phyloP scores from a whole-genome alignment of 1,140 invertebrate genomes.

The Drosophila kepulauana region DNA sequence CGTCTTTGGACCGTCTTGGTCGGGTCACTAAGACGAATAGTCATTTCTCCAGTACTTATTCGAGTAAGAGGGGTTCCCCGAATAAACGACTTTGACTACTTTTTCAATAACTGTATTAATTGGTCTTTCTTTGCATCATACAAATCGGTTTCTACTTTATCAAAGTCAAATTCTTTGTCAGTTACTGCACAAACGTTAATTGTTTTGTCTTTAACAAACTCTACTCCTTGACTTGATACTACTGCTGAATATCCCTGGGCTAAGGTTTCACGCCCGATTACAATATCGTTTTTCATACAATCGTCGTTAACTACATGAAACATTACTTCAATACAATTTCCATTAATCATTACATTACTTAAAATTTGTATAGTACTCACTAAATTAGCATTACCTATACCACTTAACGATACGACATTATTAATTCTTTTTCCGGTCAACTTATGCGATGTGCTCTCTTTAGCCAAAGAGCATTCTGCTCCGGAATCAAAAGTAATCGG shows the following conservation, averaged over 20 bases:
- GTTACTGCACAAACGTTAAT: too few species aligned
- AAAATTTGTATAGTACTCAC: constrained; percentile 8
- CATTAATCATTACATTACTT: constrained; percentile 20
- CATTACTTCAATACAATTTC: constrained; percentile 9
- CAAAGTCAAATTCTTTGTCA: too few species aligned
- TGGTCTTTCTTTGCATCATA: too few species aligned
- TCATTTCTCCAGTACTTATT: constrained; percentile 12
- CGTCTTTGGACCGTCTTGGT: constrained; percentile 16
- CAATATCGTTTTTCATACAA: constrained; percentile 21
- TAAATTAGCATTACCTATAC: constrained; percentile 12
- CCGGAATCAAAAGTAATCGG: constrained; percentile 14
- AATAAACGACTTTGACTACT: too few species aligned
- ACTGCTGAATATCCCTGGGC: constrained; percentile 3
- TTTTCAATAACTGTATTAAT: too few species aligned
- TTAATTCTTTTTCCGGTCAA: constrained; percentile 1
- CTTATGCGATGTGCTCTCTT: not conserved
- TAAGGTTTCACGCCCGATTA: constrained; percentile 19
- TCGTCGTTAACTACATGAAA: constrained; percentile 5
- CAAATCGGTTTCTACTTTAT: too few species aligned
- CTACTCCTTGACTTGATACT: too few species aligned
- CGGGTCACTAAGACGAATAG: constrained; percentile 6
- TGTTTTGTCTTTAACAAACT: too few species aligned
- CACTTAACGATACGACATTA: constrained; percentile 11
- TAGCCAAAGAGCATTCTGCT: not conserved
- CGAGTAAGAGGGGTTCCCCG: too few species aligned